phyloP scores from a whole-genome alignment of 2,113 vertebrate genomes.

The Capreolus pygargus region DNA sequence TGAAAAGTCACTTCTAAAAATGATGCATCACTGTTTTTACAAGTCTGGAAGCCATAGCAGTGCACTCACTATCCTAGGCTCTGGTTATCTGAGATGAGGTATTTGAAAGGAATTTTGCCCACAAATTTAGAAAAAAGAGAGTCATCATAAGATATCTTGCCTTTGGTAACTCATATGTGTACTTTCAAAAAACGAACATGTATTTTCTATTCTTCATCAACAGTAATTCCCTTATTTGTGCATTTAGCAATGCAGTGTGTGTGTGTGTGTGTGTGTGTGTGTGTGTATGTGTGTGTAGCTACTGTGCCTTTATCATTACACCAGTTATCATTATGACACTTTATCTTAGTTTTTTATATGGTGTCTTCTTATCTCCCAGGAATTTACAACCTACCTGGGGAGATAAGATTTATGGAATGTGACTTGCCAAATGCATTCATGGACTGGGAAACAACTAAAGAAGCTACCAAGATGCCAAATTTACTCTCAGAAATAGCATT shows the following conservation, averaged over 20 bases:
- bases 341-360: neutral
- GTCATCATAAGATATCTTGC: neutral
- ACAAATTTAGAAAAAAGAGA: neutral
- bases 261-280: neutral
- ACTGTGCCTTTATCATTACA: fast-evolving
- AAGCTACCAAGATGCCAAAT: neutral
- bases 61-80: neutral
- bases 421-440: neutral
- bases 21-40: neutral
- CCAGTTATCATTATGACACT: neutral
- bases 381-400: neutral
- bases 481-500: neutral
- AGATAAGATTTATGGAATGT: neutral
- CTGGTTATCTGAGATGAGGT: neutral
- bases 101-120: neutral
- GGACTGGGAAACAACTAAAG: neutral
- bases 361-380: neutral
- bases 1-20: neutral
- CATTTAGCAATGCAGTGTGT: neutral
- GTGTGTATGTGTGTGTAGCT: neutral
- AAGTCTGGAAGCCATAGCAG: neutral
- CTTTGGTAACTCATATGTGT: neutral
- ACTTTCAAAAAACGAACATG: neutral
- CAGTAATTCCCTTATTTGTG: neutral
- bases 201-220: neutral